Conservation (phyloP, 2,888 invertebrate species). For the Cheilosia urbana region DNA sequence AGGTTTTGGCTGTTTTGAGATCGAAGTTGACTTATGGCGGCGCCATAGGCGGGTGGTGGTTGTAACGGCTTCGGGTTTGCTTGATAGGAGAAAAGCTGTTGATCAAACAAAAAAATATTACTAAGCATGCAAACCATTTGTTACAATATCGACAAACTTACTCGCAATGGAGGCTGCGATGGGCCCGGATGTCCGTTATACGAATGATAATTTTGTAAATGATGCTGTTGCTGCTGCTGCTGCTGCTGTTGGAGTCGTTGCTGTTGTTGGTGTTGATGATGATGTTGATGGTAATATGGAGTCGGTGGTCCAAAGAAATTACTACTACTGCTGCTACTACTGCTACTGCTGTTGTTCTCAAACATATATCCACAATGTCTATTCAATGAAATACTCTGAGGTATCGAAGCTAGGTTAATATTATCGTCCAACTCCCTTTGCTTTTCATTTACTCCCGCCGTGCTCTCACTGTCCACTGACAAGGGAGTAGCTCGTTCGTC, state of each 20-base stretch:
- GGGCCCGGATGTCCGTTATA: slow-evolving; percentile 48
- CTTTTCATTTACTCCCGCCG: slow-evolving; percentile 29
- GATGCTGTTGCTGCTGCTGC: slow-evolving; percentile 73
- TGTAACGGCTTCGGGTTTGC: slow-evolving; percentile 79
- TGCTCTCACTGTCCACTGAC: slow-evolving; percentile 41
- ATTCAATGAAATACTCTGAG: slow-evolving; percentile 39
- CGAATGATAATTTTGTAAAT: slow-evolving; percentile 71
- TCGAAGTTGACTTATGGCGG: slow-evolving; percentile 84
- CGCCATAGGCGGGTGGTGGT: slow-evolving; percentile 83
- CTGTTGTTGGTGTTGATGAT: slow-evolving; percentile 55
- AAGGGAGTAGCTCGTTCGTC: slow-evolving; percentile 43
- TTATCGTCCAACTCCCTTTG: slow-evolving; percentile 27
- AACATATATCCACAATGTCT: slow-evolving; percentile 55
- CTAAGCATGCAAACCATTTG: neutral
- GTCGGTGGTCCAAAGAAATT: slow-evolving; percentile 69
- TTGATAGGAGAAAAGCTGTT: slow-evolving; percentile 81
- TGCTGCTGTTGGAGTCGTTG: slow-evolving; percentile 77
- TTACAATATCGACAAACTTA: slow-evolving; percentile 69
- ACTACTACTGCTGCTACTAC: slow-evolving; percentile 52
- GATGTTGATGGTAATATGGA: slow-evolving; percentile 70
- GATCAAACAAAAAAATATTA: neutral
- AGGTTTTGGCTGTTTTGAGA: slow-evolving; percentile 83
- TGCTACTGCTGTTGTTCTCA: slow-evolving; percentile 65
- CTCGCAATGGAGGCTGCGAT: slow-evolving; percentile 81
- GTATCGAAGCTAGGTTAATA: slow-evolving; percentile 2